phyloP scores from a whole-genome alignment of 2,113 vertebrate genomes.

The Murina feae region DNA sequence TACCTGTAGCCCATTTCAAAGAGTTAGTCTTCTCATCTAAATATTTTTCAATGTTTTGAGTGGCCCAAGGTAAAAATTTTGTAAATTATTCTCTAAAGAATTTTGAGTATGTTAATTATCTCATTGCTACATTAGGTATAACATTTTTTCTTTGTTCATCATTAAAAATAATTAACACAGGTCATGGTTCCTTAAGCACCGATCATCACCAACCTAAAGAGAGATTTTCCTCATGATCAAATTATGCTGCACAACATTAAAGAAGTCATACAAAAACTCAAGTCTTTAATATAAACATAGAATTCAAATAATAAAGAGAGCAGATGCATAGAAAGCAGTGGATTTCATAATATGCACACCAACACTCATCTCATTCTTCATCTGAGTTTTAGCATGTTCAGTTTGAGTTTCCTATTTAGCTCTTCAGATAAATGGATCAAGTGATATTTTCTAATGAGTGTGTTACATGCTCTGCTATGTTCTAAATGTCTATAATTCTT shows the following conservation, averaged over 20 bases:
- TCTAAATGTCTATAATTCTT: constrained; percentile 66
- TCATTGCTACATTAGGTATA: background rate
- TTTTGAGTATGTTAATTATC: background rate
- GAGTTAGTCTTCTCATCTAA: background rate
- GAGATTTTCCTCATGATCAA: background rate
- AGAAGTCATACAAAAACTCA: background rate
- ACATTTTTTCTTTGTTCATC: background rate
- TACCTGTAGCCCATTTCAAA: background rate
- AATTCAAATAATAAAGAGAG: background rate
- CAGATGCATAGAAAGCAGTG: background rate
- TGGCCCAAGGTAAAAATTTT: background rate
- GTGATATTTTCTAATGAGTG: constrained; percentile 46
- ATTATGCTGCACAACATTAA: background rate
- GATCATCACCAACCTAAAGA: background rate
- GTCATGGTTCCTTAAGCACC: background rate
- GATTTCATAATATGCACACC: background rate
- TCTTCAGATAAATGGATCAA: constrained; percentile 54
- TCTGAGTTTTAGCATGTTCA: background rate
- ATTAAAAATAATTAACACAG: background rate
- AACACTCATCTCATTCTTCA: background rate
- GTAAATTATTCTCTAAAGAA: background rate
- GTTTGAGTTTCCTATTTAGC: constrained; percentile 34
- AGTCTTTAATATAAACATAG: constrained; percentile 7
- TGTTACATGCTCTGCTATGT: constrained; percentile 67
- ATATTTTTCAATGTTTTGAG: background rate